These are phyloP conservation scores for Avahi laniger DNA, from an alignment of 2,797 vertebrate genomes.

Conservation along the genomic window DNA sequence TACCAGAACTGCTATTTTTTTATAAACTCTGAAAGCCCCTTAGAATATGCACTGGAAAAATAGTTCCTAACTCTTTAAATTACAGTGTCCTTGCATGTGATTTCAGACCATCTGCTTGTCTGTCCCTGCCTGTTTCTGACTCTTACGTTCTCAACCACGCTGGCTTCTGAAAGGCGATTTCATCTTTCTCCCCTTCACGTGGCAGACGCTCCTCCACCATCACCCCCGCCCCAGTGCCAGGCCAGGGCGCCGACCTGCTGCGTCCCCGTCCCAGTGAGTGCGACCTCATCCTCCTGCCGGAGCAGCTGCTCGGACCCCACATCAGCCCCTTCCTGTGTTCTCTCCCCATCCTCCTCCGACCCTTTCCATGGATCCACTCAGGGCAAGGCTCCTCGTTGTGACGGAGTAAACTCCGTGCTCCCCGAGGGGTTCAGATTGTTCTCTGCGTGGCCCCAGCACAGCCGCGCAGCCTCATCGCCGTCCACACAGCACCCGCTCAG, in stretches of 20 bases:
- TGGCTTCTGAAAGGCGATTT: background rate
- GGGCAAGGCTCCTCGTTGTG: too few species aligned
- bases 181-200: background rate
- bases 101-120: background rate
- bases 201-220: background rate
- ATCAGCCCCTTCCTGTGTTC: background rate
- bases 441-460: accelerated
- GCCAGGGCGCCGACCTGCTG: too few species aligned
- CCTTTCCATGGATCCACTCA: accelerated
- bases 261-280: accelerated
- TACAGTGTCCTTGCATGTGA: background rate
- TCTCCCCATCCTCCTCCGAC: background rate
- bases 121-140: background rate
- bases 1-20: background rate
- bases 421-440: accelerated
- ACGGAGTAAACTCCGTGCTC: background rate
- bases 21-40: background rate
- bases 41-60: background rate
- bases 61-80: background rate
- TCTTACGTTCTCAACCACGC: background rate
- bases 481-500: background rate
- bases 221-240: too few species aligned
- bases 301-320: background rate
- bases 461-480: background rate
- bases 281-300: accelerated